Evolutionary conservation across 2,113 vertebrate genomes (phyloP).

Genomic region (Melanotaenia duboulayi): DNA sequence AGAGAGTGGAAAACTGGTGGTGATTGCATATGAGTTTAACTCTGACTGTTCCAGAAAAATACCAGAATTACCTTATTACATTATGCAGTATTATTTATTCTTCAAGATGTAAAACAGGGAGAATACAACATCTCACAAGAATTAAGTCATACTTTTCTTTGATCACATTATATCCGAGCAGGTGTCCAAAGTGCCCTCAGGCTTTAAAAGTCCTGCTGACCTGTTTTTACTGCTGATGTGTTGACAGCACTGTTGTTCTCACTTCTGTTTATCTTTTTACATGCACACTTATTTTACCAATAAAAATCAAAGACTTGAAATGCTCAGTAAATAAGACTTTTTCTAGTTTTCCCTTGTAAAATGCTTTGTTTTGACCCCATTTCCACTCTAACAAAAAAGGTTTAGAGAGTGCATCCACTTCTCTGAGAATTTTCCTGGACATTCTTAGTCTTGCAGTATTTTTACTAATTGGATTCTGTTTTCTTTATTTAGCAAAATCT

Average conservation of each 20-base stretch:
- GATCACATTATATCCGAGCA: neutral
- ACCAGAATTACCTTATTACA: too few relatives aligned
- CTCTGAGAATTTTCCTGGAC: neutral
- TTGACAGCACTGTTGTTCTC: neutral
- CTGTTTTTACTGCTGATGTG: neutral
- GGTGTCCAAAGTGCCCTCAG: neutral
- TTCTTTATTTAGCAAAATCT: neutral
- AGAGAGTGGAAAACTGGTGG: too few relatives aligned
- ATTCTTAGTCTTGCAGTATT: neutral
- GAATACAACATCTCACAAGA: neutral
- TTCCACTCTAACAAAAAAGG: neutral
- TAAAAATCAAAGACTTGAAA: too few relatives aligned
- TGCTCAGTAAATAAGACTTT: neutral
- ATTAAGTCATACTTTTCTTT: neutral
- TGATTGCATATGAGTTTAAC: too few relatives aligned
- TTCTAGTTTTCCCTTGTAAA: neutral
- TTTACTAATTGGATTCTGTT: neutral
- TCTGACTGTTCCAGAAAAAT: too few relatives aligned
- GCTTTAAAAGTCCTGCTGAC: neutral
- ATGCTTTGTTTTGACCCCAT: neutral
- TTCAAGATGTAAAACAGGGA: neutral
- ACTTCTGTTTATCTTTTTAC: neutral
- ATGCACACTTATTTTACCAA: neutral
- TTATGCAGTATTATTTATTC: neutral
- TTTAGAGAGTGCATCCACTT: neutral